phyloP scores from a whole-genome alignment of 2,888 invertebrate species.

The Lasioglossum lativentre region DNA sequence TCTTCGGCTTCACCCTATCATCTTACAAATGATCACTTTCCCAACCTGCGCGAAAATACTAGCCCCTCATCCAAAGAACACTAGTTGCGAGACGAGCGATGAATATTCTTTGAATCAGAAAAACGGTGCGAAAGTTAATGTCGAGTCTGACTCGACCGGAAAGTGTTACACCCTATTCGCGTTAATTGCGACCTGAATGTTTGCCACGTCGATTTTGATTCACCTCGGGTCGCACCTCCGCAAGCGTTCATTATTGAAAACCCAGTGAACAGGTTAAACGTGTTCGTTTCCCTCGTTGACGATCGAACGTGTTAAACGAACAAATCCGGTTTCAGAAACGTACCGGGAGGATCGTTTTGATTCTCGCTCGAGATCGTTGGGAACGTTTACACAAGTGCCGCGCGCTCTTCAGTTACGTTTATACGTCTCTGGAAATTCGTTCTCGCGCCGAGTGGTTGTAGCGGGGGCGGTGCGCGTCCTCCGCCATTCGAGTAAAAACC shows the following conservation, averaged over 20 bases:
- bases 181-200: too few relatives aligned
- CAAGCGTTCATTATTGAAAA: background rate
- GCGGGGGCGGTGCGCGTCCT: background rate
- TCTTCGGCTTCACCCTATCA: too few relatives aligned
- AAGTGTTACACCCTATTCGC: background rate
- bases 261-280: background rate
- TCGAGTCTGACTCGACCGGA: background rate
- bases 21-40: background rate
- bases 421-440: background rate
- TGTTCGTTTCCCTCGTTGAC: background rate
- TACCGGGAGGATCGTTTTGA: background rate
- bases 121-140: too few relatives aligned
- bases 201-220: too few relatives aligned
- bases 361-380: background rate
- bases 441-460: constrained; percentile 1
- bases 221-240: background rate
- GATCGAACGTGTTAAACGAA: background rate
- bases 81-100: too few relatives aligned
- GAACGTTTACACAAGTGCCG: background rate
- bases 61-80: too few relatives aligned
- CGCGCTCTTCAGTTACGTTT: constrained; percentile 4
- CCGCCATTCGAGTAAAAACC: background rate
- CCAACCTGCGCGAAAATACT: background rate
- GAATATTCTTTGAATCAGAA: too few relatives aligned
- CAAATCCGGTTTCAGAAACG: background rate